A percentile compares a stretch with the other conserved stretches of the same genome.
These are phyloP conservation scores for Tolmerus cingulatus DNA, from an alignment of 2,888 invertebrate species.

Conservation along the genomic window DNA sequence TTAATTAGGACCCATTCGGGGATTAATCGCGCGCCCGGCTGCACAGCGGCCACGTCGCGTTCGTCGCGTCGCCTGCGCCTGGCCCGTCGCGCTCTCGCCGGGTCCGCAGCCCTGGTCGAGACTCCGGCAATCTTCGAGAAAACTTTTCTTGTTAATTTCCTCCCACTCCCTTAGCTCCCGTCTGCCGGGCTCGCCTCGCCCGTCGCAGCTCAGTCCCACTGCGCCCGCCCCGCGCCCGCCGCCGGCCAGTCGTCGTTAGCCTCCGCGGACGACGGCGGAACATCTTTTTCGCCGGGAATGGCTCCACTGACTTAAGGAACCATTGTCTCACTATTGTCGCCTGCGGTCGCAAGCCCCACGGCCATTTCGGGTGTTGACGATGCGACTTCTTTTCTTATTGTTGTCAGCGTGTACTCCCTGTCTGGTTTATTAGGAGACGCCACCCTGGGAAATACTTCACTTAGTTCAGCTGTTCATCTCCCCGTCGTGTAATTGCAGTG, in stretches of 20 bases:
- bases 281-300: not conserved
- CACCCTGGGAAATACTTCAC: conserved; percentile 39
- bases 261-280: not conserved
- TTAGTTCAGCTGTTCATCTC: conserved; percentile 41
- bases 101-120: not conserved
- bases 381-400: conserved; percentile 40
- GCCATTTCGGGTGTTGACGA: conserved; percentile 34
- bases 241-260: not conserved
- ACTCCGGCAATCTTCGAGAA: conserved; percentile 10
- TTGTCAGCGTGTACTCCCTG: conserved; percentile 35
- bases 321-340: conserved; percentile 36
- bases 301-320: conserved; percentile 28
- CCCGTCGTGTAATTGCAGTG: conserved; percentile 34
- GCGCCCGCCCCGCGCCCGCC: not conserved
- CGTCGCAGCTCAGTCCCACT: not conserved
- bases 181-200: not conserved
- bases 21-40: conserved; percentile 13
- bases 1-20: conserved; percentile 34
- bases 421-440: conserved; percentile 36
- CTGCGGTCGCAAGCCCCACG: conserved; percentile 17
- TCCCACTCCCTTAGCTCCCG: not conserved
- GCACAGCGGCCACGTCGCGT: not conserved
- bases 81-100: not conserved
- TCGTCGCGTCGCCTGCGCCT: conserved; percentile 21
- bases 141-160: conserved; percentile 38